Evolutionary conservation across 2,113 vertebrate genomes (phyloP).

Genomic region (Anser brachyrhynchus): DNA sequence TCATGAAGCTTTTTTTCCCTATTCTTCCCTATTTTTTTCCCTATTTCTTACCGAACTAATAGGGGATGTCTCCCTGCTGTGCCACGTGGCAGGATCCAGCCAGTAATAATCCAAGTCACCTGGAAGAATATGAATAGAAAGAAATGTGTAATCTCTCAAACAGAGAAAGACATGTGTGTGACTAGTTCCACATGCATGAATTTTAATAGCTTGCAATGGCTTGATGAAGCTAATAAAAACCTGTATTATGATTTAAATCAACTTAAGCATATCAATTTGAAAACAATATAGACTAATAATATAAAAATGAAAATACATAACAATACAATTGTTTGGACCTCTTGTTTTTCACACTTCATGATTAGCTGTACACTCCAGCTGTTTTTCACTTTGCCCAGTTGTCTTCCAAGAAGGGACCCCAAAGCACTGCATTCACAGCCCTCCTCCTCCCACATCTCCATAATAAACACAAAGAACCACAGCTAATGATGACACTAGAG

Average conservation of each 20-base stretch:
- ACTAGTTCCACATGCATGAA: not conserved
- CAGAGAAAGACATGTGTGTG: not conserved
- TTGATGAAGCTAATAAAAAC: not conserved
- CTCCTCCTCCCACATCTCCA: not conserved
- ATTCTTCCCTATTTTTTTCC: not conserved
- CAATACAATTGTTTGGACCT: not conserved
- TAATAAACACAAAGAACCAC: not conserved
- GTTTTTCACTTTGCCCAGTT: not conserved
- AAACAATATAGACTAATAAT: not conserved
- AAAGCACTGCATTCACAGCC: rapidly evolving
- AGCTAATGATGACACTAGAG: not conserved
- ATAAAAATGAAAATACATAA: not conserved
- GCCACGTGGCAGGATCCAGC: slow-evolving; percentile 96
- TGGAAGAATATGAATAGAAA: slow-evolving; percentile 68
- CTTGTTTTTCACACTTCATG: not conserved
- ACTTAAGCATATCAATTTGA: not conserved
- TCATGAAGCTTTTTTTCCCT: not conserved
- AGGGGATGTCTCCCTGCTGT: slow-evolving; percentile 89
- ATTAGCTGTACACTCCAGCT: not conserved
- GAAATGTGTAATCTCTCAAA: slow-evolving; percentile 54
- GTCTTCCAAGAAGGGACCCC: not conserved
- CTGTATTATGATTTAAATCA: not conserved
- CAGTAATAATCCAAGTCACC: slow-evolving; percentile 98
- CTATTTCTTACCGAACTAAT: slow-evolving; percentile 81
- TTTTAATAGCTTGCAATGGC: not conserved